A percentile compares a stretch with the other conserved stretches of the same genome.
Evolutionary conservation across 2,888 invertebrate species (phyloP).

Genomic region (Meiosimyza platycephala): DNA sequence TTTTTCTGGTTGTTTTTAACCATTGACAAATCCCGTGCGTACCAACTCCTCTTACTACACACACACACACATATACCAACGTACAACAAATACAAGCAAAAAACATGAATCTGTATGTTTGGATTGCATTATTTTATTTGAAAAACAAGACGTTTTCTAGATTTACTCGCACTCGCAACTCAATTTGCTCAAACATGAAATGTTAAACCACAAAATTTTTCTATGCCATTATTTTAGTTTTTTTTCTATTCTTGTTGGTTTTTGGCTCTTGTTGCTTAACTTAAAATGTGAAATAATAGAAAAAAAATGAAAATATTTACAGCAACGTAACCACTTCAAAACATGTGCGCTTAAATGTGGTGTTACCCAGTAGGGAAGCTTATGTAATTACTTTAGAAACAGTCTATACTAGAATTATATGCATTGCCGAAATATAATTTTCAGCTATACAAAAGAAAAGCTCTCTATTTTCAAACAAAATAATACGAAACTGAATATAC

Average conservation of each 20-base stretch:
- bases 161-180: not conserved
- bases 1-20: no score
- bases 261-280: no score
- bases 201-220: constrained; percentile 9
- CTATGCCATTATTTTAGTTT: not conserved
- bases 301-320: not conserved
- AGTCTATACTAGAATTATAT: no score
- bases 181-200: constrained; percentile 1
- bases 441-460: no score
- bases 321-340: not conserved
- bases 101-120: constrained; percentile 3
- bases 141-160: not conserved
- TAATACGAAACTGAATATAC: no score
- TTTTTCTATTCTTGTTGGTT: not conserved
- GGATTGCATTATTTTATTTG: not conserved
- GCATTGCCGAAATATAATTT: no score
- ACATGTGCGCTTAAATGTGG: not conserved
- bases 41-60: not conserved
- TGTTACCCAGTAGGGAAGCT: not conserved
- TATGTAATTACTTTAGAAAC: no score
- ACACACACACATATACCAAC: not conserved
- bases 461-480: no score
- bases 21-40: no score
- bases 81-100: not conserved
- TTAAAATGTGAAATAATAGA: not conserved